Evolutionary conservation across 2,888 invertebrate species (phyloP).

Genomic region (Hypercompe scribonia): DNA sequence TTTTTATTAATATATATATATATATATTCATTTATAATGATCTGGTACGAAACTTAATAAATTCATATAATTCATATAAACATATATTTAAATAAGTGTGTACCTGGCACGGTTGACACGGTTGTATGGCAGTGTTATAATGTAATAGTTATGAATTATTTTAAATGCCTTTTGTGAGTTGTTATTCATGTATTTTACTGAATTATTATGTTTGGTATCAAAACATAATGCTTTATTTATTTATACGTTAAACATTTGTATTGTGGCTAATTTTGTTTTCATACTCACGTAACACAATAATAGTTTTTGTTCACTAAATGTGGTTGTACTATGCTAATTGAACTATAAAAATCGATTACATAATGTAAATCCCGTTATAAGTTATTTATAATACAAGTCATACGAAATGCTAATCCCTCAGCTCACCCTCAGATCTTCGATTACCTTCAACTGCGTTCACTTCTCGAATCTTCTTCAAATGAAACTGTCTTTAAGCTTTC

Average conservation of each 20-base stretch:
- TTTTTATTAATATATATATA: too few relatives aligned
- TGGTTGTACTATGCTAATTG: background rate
- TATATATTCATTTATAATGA: too few relatives aligned
- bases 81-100: background rate
- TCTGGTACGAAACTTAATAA: too few relatives aligned
- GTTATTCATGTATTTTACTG: background rate
- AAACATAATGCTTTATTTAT: background rate
- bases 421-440: background rate
- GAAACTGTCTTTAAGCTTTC: background rate
- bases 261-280: background rate
- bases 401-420: background rate
- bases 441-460: background rate
- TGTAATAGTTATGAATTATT: conserved; percentile 13
- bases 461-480: background rate
- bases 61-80: too few relatives aligned
- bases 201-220: conserved; percentile 2
- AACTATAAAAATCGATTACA: background rate
- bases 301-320: background rate
- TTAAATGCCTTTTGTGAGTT: background rate
- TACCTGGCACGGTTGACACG: background rate
- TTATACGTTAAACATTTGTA: background rate
- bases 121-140: too few relatives aligned
- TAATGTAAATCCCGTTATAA: background rate
- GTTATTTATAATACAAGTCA: background rate
- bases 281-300: background rate